Conservation (phyloP, 2,888 invertebrate species). For the Hirtodrosophila duncani region DNA sequence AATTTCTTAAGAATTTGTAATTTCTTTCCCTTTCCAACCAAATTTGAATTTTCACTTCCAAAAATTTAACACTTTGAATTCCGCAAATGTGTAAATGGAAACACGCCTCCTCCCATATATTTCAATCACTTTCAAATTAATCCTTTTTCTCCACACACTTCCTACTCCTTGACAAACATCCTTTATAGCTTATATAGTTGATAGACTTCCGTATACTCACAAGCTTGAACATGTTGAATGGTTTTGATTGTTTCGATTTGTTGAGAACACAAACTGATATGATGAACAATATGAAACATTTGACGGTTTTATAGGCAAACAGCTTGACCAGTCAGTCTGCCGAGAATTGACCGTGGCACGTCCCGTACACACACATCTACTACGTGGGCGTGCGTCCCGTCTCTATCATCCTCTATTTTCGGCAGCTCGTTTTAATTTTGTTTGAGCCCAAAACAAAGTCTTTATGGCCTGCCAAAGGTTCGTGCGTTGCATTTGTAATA, state of each 20-base stretch:
- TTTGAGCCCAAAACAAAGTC: slow-evolving; percentile 44
- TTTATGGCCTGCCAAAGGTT: slow-evolving; percentile 47
- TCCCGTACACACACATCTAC: slow-evolving; percentile 14
- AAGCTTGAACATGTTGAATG: slow-evolving; percentile 74
- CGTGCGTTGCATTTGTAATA: slow-evolving; percentile 60
- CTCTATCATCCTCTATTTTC: slow-evolving; percentile 5
- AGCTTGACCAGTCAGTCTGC: background rate
- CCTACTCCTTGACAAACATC: too few species aligned
- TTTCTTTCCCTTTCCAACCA: too few species aligned
- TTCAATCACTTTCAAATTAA: too few species aligned
- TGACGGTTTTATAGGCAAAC: slow-evolving; percentile 58
- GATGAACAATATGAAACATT: slow-evolving; percentile 32
- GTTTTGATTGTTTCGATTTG: slow-evolving; percentile 25
- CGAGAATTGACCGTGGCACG: slow-evolving; percentile 49
- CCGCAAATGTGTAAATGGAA: too few species aligned
- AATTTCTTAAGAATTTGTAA: too few species aligned
- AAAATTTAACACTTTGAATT: too few species aligned
- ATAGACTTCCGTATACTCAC: too few species aligned
- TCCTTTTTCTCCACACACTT: too few species aligned
- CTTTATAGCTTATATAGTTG: too few species aligned
- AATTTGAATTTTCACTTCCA: too few species aligned
- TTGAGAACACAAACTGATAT: slow-evolving; percentile 58
- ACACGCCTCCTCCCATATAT: too few species aligned
- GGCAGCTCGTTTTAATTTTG: slow-evolving; percentile 42
- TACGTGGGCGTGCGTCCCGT: slow-evolving; percentile 25